Percentiles rank a stretch among this genome's conserved stretches.
Conservation (phyloP, 1,140 invertebrate genomes). For the Drosophila guanche region DNA sequence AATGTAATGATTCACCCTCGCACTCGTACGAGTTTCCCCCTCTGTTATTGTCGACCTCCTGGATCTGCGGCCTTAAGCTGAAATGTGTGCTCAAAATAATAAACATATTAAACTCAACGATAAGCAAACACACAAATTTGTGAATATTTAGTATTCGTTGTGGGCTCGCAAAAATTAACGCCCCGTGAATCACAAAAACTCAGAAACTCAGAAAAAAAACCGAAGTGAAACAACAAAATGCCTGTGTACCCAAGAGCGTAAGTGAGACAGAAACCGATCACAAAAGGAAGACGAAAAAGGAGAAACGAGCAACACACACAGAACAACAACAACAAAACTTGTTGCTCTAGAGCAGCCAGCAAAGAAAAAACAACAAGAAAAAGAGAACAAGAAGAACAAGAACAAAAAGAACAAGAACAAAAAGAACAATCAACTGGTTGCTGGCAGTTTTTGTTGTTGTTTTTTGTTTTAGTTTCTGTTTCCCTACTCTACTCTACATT, state of each 20-base stretch:
- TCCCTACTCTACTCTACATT: conserved; percentile 38
- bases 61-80: not conserved
- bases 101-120: conserved; percentile 6
- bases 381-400: too few relatives aligned
- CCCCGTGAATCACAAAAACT: conserved; percentile 28
- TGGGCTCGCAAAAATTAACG: conserved; percentile 5
- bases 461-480: conserved; percentile 23
- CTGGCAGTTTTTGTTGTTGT: conserved; percentile 27
- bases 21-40: not conserved
- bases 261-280: conserved; percentile 17
- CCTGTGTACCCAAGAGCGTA: conserved; percentile 21
- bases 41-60: too few relatives aligned
- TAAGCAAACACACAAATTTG: conserved; percentile 5
- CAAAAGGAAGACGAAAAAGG: conserved; percentile 20
- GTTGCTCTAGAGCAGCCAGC: conserved; percentile 47
- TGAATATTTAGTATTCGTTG: conserved; percentile 20
- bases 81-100: conserved; percentile 15
- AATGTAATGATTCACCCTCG: not conserved
- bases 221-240: conserved; percentile 11
- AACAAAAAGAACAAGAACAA: conserved; percentile 11
- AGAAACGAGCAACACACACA: conserved; percentile 3
- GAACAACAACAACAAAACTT: conserved; percentile 47
- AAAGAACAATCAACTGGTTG: conserved; percentile 56
- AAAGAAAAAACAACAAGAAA: conserved; percentile 27
- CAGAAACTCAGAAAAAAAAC: conserved; percentile 10